phyloP scores from a whole-genome alignment of 2,113 vertebrate genomes.

The Columba livia region DNA sequence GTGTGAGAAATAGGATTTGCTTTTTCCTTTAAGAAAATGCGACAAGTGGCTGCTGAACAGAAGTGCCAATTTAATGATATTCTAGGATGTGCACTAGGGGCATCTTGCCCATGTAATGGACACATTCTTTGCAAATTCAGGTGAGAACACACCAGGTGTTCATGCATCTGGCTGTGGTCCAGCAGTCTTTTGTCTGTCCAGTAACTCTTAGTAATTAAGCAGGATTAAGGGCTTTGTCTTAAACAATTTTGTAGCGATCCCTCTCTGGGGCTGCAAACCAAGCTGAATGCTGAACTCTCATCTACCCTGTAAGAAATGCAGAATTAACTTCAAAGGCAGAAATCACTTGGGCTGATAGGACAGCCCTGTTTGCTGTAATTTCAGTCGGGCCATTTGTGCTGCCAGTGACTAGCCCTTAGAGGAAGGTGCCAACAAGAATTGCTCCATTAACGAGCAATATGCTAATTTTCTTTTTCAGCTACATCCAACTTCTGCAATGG shows the following conservation, averaged over 20 bases:
- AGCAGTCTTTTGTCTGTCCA: background rate
- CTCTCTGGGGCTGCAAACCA: background rate
- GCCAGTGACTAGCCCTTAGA: background rate
- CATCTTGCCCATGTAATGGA: background rate
- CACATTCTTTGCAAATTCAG: background rate
- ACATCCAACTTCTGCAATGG: background rate
- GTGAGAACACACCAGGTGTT: background rate
- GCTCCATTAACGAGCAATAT: background rate
- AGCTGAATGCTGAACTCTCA: background rate
- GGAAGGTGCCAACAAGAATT: background rate
- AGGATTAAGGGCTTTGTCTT: background rate
- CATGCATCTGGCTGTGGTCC: background rate
- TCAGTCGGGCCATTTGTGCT: background rate
- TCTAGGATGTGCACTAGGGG: background rate
- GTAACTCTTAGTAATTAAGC: background rate
- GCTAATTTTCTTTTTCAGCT: background rate
- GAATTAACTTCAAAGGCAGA: background rate
- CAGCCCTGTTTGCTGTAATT: background rate
- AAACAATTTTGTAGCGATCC: background rate
- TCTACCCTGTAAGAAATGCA: background rate
- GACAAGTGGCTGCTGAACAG: background rate
- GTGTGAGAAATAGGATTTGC: background rate
- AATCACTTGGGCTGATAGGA: background rate
- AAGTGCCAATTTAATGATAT: background rate
- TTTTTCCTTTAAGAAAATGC: background rate